Conservation (phyloP, 2,113 vertebrate genomes). For the Paramisgurnus dabryanus region DNA sequence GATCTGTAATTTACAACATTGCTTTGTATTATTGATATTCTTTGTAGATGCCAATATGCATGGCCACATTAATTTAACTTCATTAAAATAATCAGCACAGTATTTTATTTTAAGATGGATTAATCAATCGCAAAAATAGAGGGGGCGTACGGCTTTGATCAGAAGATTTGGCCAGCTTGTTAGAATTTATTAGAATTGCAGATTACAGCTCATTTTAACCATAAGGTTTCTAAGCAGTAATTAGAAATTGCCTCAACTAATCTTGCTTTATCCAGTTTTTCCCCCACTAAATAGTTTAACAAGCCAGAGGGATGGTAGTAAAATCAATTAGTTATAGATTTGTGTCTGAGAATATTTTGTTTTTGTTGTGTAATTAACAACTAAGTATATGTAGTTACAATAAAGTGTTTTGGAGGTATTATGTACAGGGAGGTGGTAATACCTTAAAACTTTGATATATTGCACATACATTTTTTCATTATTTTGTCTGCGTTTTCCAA, state of each 20-base stretch:
- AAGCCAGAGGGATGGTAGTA: neutral
- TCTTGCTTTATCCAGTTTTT: neutral
- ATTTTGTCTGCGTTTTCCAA: no score
- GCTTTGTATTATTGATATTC: slow-evolving; percentile 44
- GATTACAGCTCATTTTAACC: neutral
- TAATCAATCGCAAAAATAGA: neutral
- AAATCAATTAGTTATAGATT: no score
- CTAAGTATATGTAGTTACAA: no score
- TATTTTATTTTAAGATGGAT: slow-evolving; percentile 14
- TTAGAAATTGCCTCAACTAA: neutral
- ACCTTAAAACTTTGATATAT: no score
- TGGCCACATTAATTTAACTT: slow-evolving; percentile 51
- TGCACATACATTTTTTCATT: no score
- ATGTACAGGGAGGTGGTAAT: no score
- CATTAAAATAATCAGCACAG: slow-evolving; percentile 36
- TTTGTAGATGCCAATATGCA: slow-evolving; percentile 42
- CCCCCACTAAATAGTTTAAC: neutral
- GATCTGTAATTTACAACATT: slow-evolving; percentile 51
- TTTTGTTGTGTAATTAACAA: no score
- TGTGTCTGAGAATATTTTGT: no score
- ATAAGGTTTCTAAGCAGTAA: slow-evolving; percentile 5
- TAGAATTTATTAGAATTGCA: neutral
- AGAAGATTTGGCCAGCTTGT: neutral
- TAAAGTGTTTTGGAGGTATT: no score
- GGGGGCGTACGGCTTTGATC: neutral